A percentile compares a stretch with the other conserved stretches of the same genome.
phyloP scores from a whole-genome alignment of 2,888 invertebrate species.

The Monoplex corrugatus region DNA sequence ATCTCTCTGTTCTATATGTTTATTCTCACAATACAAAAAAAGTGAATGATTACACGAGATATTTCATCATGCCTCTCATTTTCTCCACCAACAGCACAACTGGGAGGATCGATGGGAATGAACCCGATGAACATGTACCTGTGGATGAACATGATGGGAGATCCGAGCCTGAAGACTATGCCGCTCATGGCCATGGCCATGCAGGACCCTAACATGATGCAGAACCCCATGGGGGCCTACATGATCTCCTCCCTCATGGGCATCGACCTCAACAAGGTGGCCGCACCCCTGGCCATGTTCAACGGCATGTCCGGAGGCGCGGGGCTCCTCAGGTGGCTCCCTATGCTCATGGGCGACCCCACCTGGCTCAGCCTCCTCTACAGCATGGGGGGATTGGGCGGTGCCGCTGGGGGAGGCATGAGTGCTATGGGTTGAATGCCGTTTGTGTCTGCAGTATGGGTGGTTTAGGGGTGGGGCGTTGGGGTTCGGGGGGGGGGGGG shows the following conservation, averaged over 20 bases:
- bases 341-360: not conserved
- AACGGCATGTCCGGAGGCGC: not conserved
- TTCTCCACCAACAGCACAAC: not conserved
- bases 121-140: not conserved
- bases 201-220: not conserved
- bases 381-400: not conserved
- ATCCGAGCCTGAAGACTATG: slow-evolving; percentile 2
- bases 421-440: too few species aligned
- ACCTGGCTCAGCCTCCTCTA: not conserved
- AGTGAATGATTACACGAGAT: too few species aligned
- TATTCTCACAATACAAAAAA: too few species aligned
- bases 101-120: not conserved
- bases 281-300: not conserved
- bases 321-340: not conserved
- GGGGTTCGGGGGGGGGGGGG: not conserved
- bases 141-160: not conserved
- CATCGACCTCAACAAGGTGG: slow-evolving; percentile 8
- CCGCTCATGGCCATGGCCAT: not conserved
- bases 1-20: too few species aligned
- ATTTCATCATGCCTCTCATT: not conserved
- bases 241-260: not conserved
- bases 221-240: slow-evolving; percentile 13
- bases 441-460: too few species aligned
- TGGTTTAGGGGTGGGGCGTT: not conserved
- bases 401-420: not conserved